Conservation (phyloP, 2,113 vertebrate genomes). For the Odontophorus gujanensis region DNA sequence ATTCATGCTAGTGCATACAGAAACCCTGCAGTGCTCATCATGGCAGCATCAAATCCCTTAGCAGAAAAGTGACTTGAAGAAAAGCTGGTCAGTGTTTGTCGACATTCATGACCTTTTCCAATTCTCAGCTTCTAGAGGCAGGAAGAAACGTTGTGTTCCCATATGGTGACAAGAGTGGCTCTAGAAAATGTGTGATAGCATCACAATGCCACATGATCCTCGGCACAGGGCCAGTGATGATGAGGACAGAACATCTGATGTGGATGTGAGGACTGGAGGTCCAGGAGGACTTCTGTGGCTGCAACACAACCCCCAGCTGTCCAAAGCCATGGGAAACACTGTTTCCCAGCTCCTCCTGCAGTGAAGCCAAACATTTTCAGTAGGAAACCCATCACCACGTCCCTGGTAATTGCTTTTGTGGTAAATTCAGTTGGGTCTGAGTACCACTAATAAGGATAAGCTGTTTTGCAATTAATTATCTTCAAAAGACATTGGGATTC, state of each 20-base stretch:
- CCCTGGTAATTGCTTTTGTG: not conserved
- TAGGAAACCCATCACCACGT: not conserved
- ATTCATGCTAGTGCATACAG: no score
- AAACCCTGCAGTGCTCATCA: not conserved
- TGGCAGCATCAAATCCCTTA: not conserved
- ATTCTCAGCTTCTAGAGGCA: not conserved
- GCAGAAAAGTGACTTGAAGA: not conserved
- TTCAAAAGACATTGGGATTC: not conserved
- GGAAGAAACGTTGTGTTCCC: accelerated
- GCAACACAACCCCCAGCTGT: not conserved
- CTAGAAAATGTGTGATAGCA: accelerated
- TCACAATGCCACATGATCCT: accelerated
- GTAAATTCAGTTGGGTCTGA: not conserved
- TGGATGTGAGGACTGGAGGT: not conserved
- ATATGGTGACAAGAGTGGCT: accelerated
- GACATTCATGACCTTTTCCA: not conserved
- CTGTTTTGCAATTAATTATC: slow-evolving; percentile 15
- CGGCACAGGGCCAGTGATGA: accelerated
- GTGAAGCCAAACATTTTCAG: not conserved
- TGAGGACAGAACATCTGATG: not conserved
- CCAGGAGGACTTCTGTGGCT: not conserved
- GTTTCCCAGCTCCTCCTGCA: not conserved
- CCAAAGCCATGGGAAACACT: not conserved
- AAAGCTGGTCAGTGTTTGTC: not conserved
- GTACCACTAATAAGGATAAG: not conserved